Evolutionary conservation across 2,888 invertebrate genomes (phyloP).

Genomic region (Candidula unifasciata): DNA sequence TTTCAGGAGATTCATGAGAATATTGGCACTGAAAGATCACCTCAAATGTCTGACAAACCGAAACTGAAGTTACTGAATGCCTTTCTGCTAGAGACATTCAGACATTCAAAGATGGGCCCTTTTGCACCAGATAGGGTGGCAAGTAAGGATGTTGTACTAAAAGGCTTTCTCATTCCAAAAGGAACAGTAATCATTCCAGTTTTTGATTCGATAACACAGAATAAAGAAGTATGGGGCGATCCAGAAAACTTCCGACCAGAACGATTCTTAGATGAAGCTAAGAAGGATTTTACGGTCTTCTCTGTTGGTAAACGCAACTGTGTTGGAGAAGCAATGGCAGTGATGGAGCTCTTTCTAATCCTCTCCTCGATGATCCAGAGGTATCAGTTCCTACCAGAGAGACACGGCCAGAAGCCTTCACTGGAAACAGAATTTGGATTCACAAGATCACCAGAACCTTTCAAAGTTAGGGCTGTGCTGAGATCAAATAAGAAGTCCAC

Average conservation of each 20-base stretch:
- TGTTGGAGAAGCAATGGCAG: slow-evolving; percentile 44
- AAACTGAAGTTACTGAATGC: slow-evolving; percentile 65
- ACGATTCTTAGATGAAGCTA: slow-evolving; percentile 52
- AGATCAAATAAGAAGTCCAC: not conserved
- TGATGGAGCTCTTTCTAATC: slow-evolving; percentile 32
- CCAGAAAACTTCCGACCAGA: slow-evolving; percentile 60
- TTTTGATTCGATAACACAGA: slow-evolving; percentile 54
- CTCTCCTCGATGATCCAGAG: slow-evolving; percentile 41
- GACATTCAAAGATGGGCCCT: slow-evolving; percentile 62
- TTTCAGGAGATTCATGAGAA: slow-evolving; percentile 63
- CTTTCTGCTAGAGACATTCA: slow-evolving; percentile 64
- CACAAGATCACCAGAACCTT: slow-evolving; percentile 25
- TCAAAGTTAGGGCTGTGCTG: slow-evolving; percentile 34
- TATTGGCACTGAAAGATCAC: slow-evolving; percentile 68
- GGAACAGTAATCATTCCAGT: slow-evolving; percentile 56
- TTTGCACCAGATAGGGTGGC: slow-evolving; percentile 57
- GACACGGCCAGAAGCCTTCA: slow-evolving; percentile 18
- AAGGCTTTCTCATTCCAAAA: slow-evolving; percentile 64
- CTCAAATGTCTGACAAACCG: slow-evolving; percentile 56
- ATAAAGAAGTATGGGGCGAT: slow-evolving; percentile 54
- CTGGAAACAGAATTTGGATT: slow-evolving; percentile 23
- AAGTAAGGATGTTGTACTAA: slow-evolving; percentile 58
- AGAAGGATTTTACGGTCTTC: slow-evolving; percentile 47
- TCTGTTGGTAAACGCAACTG: slow-evolving; percentile 42
- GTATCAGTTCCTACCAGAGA: slow-evolving; percentile 17